Evolutionary conservation across 2,888 invertebrate genomes (phyloP).

Genomic region (Synergus japonicus): DNA sequence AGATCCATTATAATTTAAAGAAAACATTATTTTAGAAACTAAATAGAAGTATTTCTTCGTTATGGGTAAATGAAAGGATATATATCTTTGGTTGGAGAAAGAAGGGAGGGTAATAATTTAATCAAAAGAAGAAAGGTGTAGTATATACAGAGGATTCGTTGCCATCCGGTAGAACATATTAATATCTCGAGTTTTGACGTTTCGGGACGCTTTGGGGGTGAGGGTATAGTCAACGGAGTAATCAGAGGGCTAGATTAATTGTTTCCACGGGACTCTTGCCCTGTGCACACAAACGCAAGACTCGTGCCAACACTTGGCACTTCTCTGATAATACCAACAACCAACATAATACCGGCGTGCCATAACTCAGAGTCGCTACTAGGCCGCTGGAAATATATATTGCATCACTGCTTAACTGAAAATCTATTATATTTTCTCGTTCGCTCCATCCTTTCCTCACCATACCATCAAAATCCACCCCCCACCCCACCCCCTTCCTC

Average conservation of each 20-base stretch:
- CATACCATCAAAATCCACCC: constrained; percentile 42
- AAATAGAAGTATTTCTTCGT: neutral
- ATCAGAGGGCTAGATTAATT: constrained; percentile 76
- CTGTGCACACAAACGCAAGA: constrained; percentile 48
- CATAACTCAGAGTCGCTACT: constrained; percentile 61
- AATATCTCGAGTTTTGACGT: constrained; percentile 77
- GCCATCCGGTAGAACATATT: constrained; percentile 74
- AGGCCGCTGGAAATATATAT: constrained; percentile 22
- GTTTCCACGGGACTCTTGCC: constrained; percentile 75
- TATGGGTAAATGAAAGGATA: neutral
- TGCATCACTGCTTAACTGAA: constrained; percentile 44
- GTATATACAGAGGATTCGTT: constrained; percentile 54
- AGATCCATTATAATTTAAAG: no score
- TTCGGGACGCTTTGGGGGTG: constrained; percentile 54
- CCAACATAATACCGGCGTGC: constrained; percentile 62
- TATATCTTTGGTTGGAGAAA: neutral
- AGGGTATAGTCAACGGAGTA: constrained; percentile 65
- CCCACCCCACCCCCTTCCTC: neutral
- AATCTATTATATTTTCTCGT: constrained; percentile 56
- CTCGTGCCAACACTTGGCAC: constrained; percentile 49
- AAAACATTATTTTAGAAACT: neutral
- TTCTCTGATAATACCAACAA: constrained; percentile 62
- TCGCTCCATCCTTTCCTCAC: constrained; percentile 21
- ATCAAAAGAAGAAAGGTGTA: constrained; percentile 61
- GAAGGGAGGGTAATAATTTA: constrained; percentile 65